Percentiles rank a stretch among this genome's conserved stretches.
Evolutionary conservation across 2,113 vertebrate species (phyloP).

Genomic region (Pithys albifrons): DNA sequence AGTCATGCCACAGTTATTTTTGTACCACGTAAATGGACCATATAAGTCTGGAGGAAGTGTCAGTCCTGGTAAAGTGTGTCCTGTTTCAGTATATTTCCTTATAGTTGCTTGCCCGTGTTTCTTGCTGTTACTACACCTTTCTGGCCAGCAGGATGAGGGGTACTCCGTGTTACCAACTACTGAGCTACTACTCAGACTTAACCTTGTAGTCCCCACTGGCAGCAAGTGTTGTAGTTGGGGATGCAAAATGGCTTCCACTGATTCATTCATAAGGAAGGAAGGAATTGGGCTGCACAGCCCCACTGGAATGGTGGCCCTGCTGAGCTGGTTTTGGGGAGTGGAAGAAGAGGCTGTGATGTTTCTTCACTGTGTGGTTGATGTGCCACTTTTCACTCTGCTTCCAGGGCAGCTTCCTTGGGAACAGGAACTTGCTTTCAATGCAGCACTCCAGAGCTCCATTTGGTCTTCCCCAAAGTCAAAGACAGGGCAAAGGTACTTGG

Average conservation of each 20-base stretch:
- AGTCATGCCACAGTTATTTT: constrained; percentile 11
- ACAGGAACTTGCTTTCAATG: neutral
- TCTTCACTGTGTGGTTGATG: neutral
- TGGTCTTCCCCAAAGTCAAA: neutral
- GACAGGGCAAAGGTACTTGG: neutral
- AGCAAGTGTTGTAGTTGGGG: neutral
- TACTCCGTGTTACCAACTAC: neutral
- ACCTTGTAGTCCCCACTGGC: neutral
- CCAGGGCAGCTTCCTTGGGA: neutral
- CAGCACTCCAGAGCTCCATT: neutral
- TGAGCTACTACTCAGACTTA: neutral
- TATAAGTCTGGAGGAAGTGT: neutral
- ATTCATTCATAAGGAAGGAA: neutral
- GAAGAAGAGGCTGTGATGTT: neutral
- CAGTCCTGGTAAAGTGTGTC: neutral
- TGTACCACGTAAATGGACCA: neutral
- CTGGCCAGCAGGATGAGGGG: neutral
- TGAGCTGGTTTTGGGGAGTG: neutral
- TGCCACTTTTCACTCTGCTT: neutral
- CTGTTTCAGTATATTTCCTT: neutral
- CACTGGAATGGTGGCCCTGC: neutral
- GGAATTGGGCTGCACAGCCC: neutral
- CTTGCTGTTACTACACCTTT: neutral
- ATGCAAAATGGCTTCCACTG: neutral
- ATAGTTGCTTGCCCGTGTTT: neutral